Percentiles rank a stretch among this genome's conserved stretches.
phyloP scores from a whole-genome alignment of 2,113 vertebrate species.

The Pseudorhombus dupliciocellatus region DNA sequence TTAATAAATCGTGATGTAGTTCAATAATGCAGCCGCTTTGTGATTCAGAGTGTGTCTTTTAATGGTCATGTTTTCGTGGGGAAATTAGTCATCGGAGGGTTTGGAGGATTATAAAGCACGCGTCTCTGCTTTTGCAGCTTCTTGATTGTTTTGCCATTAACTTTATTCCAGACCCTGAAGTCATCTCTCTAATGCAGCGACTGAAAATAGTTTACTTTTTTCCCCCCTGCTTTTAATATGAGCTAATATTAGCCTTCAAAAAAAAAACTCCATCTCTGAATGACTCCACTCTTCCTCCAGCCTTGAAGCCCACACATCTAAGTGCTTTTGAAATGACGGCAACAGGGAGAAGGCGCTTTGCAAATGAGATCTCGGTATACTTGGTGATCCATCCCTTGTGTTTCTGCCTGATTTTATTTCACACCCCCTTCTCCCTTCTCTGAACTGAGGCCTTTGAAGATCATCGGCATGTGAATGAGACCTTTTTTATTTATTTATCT shows the following conservation, averaged over 20 bases:
- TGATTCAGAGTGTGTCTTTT: conserved; percentile 29
- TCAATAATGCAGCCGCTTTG: conserved; percentile 38
- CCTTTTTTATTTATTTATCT: conserved; percentile 34
- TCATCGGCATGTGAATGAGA: conserved; percentile 46
- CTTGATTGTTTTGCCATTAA: conserved; percentile 46
- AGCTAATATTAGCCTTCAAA: conserved; percentile 70
- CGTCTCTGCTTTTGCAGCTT: conserved; percentile 24
- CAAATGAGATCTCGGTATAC: conserved; percentile 65
- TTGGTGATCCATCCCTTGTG: conserved; percentile 59
- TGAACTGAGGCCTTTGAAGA: conserved; percentile 60
- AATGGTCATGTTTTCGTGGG: conserved; percentile 3
- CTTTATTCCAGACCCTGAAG: conserved; percentile 45
- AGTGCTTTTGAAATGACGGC: conserved; percentile 72
- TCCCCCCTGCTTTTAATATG: conserved; percentile 41
- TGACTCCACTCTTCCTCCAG: conserved; percentile 53
- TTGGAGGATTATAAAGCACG: conserved; percentile 29
- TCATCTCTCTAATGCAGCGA: conserved; percentile 26
- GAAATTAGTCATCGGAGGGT: conserved; percentile 37
- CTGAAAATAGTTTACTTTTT: conserved; percentile 57
- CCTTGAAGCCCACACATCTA: conserved; percentile 71
- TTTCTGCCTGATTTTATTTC: conserved; percentile 56
- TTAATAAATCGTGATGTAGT: conserved; percentile 20
- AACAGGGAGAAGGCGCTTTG: conserved; percentile 51
- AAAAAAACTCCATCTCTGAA: conserved; percentile 60
- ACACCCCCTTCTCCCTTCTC: conserved; percentile 23